These are phyloP conservation scores for Sapajus apella DNA, from an alignment of 2,113 vertebrate species.

Conservation along the genomic window DNA sequence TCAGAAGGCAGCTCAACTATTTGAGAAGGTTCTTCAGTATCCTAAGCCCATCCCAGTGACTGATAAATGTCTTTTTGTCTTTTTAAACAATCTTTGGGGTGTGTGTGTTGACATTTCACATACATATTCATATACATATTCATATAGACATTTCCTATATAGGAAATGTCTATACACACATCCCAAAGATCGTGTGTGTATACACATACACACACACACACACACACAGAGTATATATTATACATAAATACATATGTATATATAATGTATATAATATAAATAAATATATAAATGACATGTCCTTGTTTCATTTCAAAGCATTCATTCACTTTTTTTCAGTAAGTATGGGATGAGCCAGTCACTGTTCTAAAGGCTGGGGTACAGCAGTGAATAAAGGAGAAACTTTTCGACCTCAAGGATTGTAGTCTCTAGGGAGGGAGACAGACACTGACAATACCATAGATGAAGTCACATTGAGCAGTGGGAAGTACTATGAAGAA, in stretches of 20 bases:
- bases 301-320: background rate
- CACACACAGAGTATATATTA: too few relatives aligned
- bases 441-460: background rate
- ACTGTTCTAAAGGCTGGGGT: background rate
- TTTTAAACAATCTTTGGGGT: background rate
- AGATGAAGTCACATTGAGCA: background rate
- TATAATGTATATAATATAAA: too few relatives aligned
- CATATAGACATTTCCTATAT: too few relatives aligned
- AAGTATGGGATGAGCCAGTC: background rate
- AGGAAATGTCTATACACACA: too few relatives aligned
- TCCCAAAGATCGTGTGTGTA: too few relatives aligned
- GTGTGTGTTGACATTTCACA: too few relatives aligned
- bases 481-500: background rate
- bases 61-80: background rate
- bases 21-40: slow-evolving; percentile 26
- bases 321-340: background rate
- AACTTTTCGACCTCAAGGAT: background rate
- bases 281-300: too few relatives aligned
- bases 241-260: too few relatives aligned
- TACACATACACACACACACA: too few relatives aligned
- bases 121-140: too few relatives aligned
- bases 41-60: background rate
- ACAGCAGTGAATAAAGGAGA: background rate
- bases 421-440: background rate
- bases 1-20: background rate